Percentiles rank a stretch among this genome's conserved stretches.
These are phyloP conservation scores for Oenanthe oenanthe DNA, from an alignment of 2,113 vertebrate species.

Conservation along the genomic window DNA sequence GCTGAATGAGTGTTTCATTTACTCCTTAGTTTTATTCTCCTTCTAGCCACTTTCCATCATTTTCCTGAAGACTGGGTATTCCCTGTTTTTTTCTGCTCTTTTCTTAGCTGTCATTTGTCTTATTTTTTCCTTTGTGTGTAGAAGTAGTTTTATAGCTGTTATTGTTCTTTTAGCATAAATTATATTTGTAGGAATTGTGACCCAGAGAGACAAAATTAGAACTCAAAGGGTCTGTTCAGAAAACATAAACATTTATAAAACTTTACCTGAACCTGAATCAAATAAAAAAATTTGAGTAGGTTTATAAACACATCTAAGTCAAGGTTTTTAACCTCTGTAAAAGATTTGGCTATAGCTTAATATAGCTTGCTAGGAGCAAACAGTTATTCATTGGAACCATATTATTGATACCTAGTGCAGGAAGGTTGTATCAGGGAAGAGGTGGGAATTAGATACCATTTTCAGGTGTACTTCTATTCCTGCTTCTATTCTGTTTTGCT, in stretches of 20 bases:
- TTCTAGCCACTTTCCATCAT: not conserved
- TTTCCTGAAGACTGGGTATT: not conserved
- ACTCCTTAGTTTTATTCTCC: not conserved
- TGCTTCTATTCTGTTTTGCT: not conserved
- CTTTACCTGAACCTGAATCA: not conserved
- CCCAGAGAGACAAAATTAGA: not conserved
- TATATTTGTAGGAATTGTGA: not conserved
- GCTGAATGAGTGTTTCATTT: not conserved
- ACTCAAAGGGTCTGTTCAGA: not conserved
- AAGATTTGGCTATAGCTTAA: not conserved
- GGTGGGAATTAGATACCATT: not conserved
- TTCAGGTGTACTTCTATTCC: not conserved
- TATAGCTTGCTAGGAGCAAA: not conserved
- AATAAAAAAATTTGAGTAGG: not conserved
- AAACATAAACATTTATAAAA: not conserved
- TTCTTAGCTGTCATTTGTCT: not conserved
- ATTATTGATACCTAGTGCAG: not conserved
- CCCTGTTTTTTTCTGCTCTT: not conserved
- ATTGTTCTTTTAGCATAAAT: not conserved
- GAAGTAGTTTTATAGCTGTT: not conserved
- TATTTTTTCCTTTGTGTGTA: not conserved
- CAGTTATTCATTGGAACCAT: not conserved
- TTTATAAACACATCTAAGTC: not conserved
- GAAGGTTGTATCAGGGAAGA: not conserved
- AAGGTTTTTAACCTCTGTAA: not conserved